Evolutionary conservation across 2,888 invertebrate species (phyloP).

Genomic region (Capitulum mitella): DNA sequence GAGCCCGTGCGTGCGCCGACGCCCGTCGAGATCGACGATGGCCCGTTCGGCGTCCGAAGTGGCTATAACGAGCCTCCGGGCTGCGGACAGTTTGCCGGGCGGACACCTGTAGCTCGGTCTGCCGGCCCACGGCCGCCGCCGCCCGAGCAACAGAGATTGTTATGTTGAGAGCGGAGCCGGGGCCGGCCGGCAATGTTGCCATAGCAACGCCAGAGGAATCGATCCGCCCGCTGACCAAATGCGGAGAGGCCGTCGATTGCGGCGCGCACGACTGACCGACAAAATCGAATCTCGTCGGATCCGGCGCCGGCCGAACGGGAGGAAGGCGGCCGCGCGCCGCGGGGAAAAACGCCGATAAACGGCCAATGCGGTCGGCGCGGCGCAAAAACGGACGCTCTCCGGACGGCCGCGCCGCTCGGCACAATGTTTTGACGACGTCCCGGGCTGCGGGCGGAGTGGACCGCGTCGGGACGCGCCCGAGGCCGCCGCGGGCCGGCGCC

Average conservation of each 20-base stretch:
- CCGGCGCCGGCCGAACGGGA: background rate
- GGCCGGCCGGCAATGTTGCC: background rate
- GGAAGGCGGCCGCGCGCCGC: background rate
- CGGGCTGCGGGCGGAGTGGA: too few relatives aligned
- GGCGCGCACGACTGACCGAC: background rate
- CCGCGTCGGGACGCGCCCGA: too few relatives aligned
- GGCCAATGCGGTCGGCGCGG: background rate
- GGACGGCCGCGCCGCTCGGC: too few relatives aligned
- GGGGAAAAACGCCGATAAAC: background rate
- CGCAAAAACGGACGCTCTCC: too few relatives aligned
- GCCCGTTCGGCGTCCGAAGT: too few relatives aligned
- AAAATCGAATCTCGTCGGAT: background rate
- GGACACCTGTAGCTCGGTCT: too few relatives aligned
- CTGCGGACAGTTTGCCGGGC: too few relatives aligned
- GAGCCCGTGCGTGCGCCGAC: too few relatives aligned
- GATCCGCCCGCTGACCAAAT: background rate
- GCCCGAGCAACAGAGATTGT: conserved; percentile 7
- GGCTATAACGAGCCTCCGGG: too few relatives aligned
- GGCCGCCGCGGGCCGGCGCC: too few relatives aligned
- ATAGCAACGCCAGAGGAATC: conserved; percentile 12
- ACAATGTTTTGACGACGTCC: too few relatives aligned
- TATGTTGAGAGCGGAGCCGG: background rate
- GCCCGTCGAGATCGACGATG: too few relatives aligned
- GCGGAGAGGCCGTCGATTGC: background rate
- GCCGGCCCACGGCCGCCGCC: background rate